Conservation (phyloP, 2,888 invertebrate species). For the Andricus curvator region DNA sequence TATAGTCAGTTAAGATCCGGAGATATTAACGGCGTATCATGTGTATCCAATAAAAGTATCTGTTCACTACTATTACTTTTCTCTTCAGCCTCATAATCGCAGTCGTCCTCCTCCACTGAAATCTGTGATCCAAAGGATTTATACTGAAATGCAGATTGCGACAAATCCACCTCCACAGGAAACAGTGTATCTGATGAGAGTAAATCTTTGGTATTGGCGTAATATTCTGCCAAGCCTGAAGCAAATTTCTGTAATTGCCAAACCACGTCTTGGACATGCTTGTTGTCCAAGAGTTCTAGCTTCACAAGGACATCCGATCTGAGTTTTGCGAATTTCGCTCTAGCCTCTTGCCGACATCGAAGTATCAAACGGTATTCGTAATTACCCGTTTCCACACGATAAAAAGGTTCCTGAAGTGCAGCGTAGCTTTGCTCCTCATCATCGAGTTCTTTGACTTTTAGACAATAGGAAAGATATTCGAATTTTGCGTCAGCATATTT, state of each 20-base stretch:
- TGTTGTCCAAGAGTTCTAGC: constrained; percentile 97
- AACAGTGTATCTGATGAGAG: constrained; percentile 90
- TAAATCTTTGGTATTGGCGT: constrained; percentile 87
- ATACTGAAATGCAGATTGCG: constrained; percentile 95
- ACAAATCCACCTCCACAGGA: constrained; percentile 97
- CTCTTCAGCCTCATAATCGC: constrained; percentile 56
- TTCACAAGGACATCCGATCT: constrained; percentile 97
- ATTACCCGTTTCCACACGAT: constrained; percentile 99
- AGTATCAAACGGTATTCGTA: constrained; percentile 98
- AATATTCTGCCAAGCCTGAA: constrained; percentile 88
- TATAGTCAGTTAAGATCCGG: constrained; percentile 48
- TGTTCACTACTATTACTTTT: constrained; percentile 57
- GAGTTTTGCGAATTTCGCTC: constrained; percentile 90
- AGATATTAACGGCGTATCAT: constrained; percentile 56
- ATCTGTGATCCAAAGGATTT: constrained; percentile 81
- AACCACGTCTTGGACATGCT: constrained; percentile 98
- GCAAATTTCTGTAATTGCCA: constrained; percentile 91
- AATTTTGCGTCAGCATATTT: constrained; percentile 99
- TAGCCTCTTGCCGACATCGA: constrained; percentile 96
- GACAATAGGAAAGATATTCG: constrained; percentile 98
- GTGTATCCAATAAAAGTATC: constrained; percentile 60
- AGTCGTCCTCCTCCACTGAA: constrained; percentile 66
- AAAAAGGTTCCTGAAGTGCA: constrained; percentile 95
- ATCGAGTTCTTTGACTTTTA: constrained; percentile 99
- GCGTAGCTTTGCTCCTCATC: constrained; percentile 98